Evolutionary conservation across 2,797 vertebrate genomes (phyloP), one percentile per base, ranked within the genome.

Genomic region (Brachyalestes nurse): DNA sequence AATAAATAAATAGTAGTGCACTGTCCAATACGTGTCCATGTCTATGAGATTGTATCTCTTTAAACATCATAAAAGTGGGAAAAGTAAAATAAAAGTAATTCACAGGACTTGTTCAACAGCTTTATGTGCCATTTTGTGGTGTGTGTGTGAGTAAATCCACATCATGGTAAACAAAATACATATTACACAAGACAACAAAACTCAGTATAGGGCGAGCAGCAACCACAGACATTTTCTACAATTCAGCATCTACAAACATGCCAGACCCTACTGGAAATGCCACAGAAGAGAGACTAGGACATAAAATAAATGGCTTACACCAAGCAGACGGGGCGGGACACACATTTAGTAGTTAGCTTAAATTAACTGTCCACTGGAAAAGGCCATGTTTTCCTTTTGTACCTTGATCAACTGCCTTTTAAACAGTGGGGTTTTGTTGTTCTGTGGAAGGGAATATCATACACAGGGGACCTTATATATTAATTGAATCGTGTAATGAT

Each of bases 131-230:
- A 34, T 70, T 14, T 17, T 21, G 10, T 16, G n/a, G 66, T 70
- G 21, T 21, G 51, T 12, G 28, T 28, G 1, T 28, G 28, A 49
- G 21, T 16, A 70, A 51, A 25, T 49, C 42, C 38, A 47, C 3
- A 6, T 71, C 23, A 71, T 23, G 53, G 47, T 71, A 71, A 71
- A 71, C 49, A 72, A 72, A 53, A 25, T 10, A 23, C 42, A 70
- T 49, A 70, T 16, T 28, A 34, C 49, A 53, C 49, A 53, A 55
- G 25, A 34, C 16, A 8, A 55, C 25, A 55, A 53, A 25, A 34
- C 6, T 34, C 17, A 16, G 34, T 16, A 55, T 4, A 28, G 61
- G 13, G 4, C 61, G 16, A 25, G 67, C 67, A 51, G 23, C 13
- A 34, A 53, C 53, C 51, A 53, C 47, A 47, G 5, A 45, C 28